phyloP scores from a whole-genome alignment of 2,888 invertebrate species.

The Cerceris ruficornis region DNA sequence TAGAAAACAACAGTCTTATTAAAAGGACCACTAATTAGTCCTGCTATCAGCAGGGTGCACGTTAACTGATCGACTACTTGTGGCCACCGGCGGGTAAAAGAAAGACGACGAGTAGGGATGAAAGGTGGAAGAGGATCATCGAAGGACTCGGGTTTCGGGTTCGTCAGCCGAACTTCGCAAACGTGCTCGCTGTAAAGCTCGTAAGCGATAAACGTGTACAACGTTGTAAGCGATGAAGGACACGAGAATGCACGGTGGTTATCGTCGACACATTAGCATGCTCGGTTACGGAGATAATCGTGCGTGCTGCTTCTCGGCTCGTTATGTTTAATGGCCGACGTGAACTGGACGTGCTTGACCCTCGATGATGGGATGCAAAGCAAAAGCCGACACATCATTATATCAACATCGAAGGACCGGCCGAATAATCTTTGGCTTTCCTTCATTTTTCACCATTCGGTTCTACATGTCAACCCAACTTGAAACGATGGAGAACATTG shows the following conservation, averaged over 20 bases:
- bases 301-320: constrained; percentile 53
- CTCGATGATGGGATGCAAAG: constrained; percentile 45
- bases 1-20: constrained; percentile 19
- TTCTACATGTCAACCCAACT: no score
- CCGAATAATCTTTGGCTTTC: constrained; percentile 14
- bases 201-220: constrained; percentile 48
- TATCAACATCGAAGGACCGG: constrained; percentile 27
- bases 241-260: constrained; percentile 55
- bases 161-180: constrained; percentile 25
- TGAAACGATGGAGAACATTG: no score
- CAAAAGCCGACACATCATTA: constrained; percentile 17
- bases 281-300: constrained; percentile 61
- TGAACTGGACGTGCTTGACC: constrained; percentile 48
- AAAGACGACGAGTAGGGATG: constrained; percentile 3
- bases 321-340: constrained; percentile 59
- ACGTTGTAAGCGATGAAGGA: constrained; percentile 57
- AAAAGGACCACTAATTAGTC: constrained; percentile 23
- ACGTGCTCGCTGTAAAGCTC: constrained; percentile 27
- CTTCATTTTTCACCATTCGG: not conserved
- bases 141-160: constrained; percentile 16
- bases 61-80: constrained; percentile 22
- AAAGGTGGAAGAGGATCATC: constrained; percentile 1
- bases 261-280: constrained; percentile 61
- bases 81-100: constrained; percentile 6
- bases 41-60: not conserved